phyloP scores from a whole-genome alignment of 2,797 vertebrate genomes.

The Brachyrhaphis roseni region DNA sequence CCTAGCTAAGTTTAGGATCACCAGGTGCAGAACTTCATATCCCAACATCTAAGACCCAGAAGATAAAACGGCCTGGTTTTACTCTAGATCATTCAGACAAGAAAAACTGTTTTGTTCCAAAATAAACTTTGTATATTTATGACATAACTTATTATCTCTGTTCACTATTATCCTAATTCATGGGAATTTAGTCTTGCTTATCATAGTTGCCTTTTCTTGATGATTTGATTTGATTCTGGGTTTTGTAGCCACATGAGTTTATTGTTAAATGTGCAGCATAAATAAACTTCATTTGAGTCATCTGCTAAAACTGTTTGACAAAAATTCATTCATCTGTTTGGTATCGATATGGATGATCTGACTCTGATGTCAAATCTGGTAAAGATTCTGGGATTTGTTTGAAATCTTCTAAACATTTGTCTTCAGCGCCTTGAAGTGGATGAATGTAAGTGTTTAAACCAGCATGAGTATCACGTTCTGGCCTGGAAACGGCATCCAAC shows the following conservation, averaged over 20 bases:
- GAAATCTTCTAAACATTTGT: slow-evolving; percentile 3
- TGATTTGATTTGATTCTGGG: neutral
- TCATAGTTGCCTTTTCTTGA: neutral
- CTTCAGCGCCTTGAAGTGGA: neutral
- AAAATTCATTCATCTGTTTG: neutral
- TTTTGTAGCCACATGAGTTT: neutral
- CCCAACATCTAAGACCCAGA: neutral
- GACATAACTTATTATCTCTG: neutral
- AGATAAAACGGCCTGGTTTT: too few relatives aligned
- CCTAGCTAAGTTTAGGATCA: neutral
- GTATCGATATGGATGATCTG: neutral
- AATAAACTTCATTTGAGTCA: neutral
- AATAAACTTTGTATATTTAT: neutral
- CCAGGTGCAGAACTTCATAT: neutral
- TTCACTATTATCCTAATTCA: neutral
- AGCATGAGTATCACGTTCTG: neutral
- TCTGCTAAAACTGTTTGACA: neutral
- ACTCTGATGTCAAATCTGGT: neutral
- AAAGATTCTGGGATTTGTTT: too few relatives aligned
- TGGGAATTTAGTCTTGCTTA: neutral
- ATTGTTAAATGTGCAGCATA: neutral
- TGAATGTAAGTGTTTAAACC: slow-evolving; percentile 1
- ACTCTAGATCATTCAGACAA: neutral
- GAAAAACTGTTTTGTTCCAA: neutral
- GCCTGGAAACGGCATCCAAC: neutral